Conservation (phyloP, 2,113 vertebrate species). For the Silurus glanis region DNA sequence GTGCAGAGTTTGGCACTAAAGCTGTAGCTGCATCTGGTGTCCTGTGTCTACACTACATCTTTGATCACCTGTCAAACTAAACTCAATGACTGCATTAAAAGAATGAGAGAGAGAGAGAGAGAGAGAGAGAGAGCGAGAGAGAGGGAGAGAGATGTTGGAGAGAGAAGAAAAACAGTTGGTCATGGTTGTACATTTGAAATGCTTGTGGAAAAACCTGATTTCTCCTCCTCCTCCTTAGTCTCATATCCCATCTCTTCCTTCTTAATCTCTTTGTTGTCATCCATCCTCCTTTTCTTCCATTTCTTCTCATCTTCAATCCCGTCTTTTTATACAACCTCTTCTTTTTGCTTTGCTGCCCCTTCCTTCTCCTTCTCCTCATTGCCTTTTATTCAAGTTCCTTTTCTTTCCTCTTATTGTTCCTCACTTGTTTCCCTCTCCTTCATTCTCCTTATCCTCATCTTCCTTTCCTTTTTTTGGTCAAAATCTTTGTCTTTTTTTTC, state of each 20-base stretch:
- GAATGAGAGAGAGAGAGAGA: constrained; percentile 28
- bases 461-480: background rate
- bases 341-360: background rate
- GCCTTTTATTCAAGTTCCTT: too few species aligned
- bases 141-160: background rate
- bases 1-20: constrained; percentile 67
- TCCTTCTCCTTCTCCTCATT: background rate
- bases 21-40: constrained; percentile 70
- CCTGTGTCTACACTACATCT: constrained; percentile 59
- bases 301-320: background rate
- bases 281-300: background rate
- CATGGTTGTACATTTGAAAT: background rate
- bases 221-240: background rate
- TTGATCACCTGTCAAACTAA: constrained; percentile 77
- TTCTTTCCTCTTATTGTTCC: background rate
- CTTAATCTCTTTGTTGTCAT: background rate
- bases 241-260: background rate
- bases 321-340: too few species aligned
- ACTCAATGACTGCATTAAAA: constrained; percentile 74
- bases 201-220: background rate
- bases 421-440: background rate
- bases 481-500: background rate
- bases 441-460: background rate
- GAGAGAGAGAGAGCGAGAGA: background rate
- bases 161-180: background rate